These are phyloP conservation scores for Apamea sordens DNA, from an alignment of 2,888 invertebrate species.

Conservation along the genomic window DNA sequence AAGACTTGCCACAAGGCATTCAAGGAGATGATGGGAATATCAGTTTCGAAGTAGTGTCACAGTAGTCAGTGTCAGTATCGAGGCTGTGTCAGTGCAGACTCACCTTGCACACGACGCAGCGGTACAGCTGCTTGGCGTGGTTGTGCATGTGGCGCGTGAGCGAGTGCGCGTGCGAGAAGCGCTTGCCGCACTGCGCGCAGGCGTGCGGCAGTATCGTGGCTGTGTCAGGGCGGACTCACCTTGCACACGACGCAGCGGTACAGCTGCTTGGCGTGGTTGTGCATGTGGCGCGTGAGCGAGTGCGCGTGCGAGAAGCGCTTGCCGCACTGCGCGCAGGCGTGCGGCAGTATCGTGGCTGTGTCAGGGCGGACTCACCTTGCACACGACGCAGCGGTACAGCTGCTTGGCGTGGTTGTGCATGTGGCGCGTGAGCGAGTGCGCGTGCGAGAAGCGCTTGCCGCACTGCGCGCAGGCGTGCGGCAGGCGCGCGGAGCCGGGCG, in stretches of 20 bases:
- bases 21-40: too few relatives aligned
- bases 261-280: constrained; percentile 60
- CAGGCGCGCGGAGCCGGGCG: constrained; percentile 41
- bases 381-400: constrained; percentile 87
- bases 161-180: constrained; percentile 85
- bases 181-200: constrained; percentile 86
- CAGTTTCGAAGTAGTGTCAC: too few relatives aligned
- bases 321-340: constrained; percentile 85
- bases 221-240: constrained; percentile 5
- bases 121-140: constrained; percentile 73
- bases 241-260: constrained; percentile 88
- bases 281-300: constrained; percentile 76
- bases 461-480: constrained; percentile 82
- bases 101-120: constrained; percentile 86
- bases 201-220: constrained; percentile 63
- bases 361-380: constrained; percentile 67
- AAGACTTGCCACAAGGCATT: too few relatives aligned
- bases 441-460: constrained; percentile 86
- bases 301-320: constrained; percentile 86
- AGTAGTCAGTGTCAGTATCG: too few relatives aligned
- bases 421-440: constrained; percentile 81
- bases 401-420: constrained; percentile 3
- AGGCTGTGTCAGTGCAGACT: too few relatives aligned
- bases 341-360: constrained; percentile 31
- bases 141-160: constrained; percentile 71